These are phyloP conservation scores for Hetaerina americana DNA, from an alignment of 1,140 invertebrate genomes.

Conservation along the genomic window DNA sequence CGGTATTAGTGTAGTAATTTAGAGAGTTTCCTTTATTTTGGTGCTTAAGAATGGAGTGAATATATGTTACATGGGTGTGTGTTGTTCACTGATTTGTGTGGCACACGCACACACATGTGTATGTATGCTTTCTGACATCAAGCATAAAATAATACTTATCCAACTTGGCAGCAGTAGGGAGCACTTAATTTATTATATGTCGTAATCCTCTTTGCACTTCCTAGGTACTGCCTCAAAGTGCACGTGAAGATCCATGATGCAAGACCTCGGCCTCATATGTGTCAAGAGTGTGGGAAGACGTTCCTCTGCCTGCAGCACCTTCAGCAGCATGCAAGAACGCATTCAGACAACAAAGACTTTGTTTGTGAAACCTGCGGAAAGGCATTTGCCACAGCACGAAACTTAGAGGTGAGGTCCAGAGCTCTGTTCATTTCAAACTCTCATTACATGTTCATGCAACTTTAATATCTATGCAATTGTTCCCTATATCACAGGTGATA, in stretches of 20 bases:
- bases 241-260: conserved; percentile 60
- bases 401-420: conserved; percentile 42
- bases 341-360: conserved; percentile 19
- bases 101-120: too few relatives aligned
- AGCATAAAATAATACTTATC: too few relatives aligned
- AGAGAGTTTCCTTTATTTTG: too few relatives aligned
- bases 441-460: not conserved
- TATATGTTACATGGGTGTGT: too few relatives aligned
- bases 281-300: conserved; percentile 50
- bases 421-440: not conserved
- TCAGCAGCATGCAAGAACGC: conserved; percentile 17
- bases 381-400: conserved; percentile 58
- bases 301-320: conserved; percentile 60
- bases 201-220: too few relatives aligned
- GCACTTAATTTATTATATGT: too few relatives aligned
- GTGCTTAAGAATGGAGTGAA: too few relatives aligned
- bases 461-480: not conserved
- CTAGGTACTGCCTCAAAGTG: conserved; percentile 53
- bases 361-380: conserved; percentile 36
- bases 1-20: too few relatives aligned
- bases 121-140: too few relatives aligned
- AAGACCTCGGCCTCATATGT: conserved; percentile 51
- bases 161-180: too few relatives aligned
- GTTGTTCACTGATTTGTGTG: too few relatives aligned
- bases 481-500: too few relatives aligned